Evolutionary conservation across 37 sponge, comb jelly and placozoan genomes (phyloP), one percentile per base, ranked within the genome.

Genomic region (Aplysina aerophoba): DNA sequence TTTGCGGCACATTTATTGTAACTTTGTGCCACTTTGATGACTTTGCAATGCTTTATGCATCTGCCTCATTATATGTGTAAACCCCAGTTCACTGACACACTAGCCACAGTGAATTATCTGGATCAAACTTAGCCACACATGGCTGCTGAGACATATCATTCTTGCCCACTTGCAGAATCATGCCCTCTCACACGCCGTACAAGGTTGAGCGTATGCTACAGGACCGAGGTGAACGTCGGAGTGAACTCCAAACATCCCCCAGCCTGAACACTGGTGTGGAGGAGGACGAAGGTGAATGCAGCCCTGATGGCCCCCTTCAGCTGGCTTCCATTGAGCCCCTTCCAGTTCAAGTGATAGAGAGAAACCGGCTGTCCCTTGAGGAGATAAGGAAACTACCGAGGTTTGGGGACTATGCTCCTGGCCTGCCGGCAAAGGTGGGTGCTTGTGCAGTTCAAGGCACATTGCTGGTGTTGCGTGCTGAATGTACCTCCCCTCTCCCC

Each of bases 311-410:
- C 41, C 57, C 81, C 13, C 81, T 35, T 20, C 33, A 60, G 38
- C 61, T 81, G 60, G 59, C 81, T 56, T 13, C 4, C 53, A 81
- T 81, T 15, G 61, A 59, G 37, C 85, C 73, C 0, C 82, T 92
- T 35, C 92, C 92, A 55, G 28, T 82, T 14, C 79, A 93, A 72
- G 84, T 89, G 57, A 89, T 93, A 19, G 67, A 84, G 72, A 82
- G 90, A 28, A 63, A 93, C 62, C 56, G 89, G 57, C 89, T 94
- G 15, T 87, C 74, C n/a, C 56, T 73, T 21, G 83, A 78, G 25
- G 90, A 94, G 72, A 86, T 94, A 22, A 78, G 55, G 25, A 54
- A 83, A 0, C 60, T 94, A 38, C 92, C 95, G 40, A 77, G 92
- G 59, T 94, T 94, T 68, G 73, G 36, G 13, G 57, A 87, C 37